phyloP scores from a whole-genome alignment of 2,888 invertebrate species.

The Salticus scenicus region DNA sequence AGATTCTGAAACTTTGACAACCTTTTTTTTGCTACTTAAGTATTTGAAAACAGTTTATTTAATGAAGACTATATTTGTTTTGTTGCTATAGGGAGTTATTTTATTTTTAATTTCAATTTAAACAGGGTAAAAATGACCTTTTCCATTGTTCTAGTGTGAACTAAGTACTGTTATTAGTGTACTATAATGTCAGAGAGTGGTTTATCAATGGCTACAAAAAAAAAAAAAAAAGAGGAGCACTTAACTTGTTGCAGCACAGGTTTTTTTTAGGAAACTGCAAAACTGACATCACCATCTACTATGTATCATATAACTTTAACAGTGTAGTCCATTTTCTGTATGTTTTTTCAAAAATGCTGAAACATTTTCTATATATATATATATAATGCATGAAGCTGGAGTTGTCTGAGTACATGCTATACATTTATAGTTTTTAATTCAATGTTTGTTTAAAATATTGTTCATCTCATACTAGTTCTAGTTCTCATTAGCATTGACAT shows the following conservation, averaged over 20 bases:
- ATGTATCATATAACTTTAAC: constrained; percentile 43
- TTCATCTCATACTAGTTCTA: background rate
- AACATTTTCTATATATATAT: constrained; percentile 26
- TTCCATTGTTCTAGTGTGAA: constrained; percentile 3
- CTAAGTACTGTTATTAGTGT: constrained; percentile 1
- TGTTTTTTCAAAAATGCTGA: constrained; percentile 24
- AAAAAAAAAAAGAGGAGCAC: constrained; percentile 21
- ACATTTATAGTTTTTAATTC: background rate
- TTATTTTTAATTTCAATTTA: no score
- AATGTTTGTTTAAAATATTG: background rate
- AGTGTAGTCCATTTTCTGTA: constrained; percentile 33
- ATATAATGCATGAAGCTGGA: constrained; percentile 2
- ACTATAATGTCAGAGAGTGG: constrained; percentile 21
- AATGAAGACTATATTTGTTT: no score
- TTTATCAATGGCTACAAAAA: background rate
- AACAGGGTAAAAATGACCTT: background rate
- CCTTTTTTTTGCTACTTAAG: no score
- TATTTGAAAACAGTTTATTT: no score
- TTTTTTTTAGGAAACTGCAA: constrained; percentile 48
- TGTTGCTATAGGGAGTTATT: no score
- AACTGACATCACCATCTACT: constrained; percentile 48
- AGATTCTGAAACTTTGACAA: no score
- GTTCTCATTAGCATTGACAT: background rate
- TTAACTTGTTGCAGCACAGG: constrained; percentile 61
- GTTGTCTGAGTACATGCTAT: background rate